Conservation (phyloP, 1,140 invertebrate species). For the Megalopta genalis region DNA sequence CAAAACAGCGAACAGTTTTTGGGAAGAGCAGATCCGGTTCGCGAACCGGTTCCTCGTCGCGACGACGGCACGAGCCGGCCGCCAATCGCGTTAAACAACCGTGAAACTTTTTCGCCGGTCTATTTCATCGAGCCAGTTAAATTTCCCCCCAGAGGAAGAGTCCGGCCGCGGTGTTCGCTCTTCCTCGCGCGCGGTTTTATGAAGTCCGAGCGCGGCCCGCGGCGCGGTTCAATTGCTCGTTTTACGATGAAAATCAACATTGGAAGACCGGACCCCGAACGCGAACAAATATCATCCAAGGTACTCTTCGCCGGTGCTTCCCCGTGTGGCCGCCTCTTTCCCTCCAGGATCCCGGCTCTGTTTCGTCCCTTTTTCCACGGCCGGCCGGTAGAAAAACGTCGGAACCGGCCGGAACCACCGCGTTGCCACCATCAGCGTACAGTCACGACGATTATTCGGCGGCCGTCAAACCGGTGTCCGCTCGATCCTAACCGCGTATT, state of each 20-base stretch:
- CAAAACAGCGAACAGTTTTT: no score
- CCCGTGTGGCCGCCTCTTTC: constrained; percentile 6
- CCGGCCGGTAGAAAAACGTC: constrained; percentile 33
- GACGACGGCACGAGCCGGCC: background rate
- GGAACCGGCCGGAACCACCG: background rate
- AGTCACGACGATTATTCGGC: constrained; percentile 27
- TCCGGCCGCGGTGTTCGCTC: background rate
- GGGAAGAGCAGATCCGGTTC: no score
- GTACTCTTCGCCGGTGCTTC: constrained; percentile 17
- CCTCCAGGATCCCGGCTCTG: background rate
- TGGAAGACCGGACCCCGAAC: constrained; percentile 31
- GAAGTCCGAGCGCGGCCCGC: constrained; percentile 20
- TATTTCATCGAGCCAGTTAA: background rate
- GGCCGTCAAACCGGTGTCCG: background rate
- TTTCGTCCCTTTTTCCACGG: constrained; percentile 19
- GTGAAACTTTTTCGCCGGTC: background rate
- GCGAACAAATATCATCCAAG: constrained; percentile 52
- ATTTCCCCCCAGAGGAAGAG: background rate
- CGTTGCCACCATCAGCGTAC: background rate
- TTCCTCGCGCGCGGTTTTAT: constrained; percentile 27
- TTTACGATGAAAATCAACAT: constrained; percentile 68
- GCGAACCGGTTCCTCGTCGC: no score
- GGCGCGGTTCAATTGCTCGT: constrained; percentile 52
- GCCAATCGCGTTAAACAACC: background rate
- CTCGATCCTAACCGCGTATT: no score